phyloP scores from a whole-genome alignment of 2,113 vertebrate genomes.

The Xiphorhynchus elegans region DNA sequence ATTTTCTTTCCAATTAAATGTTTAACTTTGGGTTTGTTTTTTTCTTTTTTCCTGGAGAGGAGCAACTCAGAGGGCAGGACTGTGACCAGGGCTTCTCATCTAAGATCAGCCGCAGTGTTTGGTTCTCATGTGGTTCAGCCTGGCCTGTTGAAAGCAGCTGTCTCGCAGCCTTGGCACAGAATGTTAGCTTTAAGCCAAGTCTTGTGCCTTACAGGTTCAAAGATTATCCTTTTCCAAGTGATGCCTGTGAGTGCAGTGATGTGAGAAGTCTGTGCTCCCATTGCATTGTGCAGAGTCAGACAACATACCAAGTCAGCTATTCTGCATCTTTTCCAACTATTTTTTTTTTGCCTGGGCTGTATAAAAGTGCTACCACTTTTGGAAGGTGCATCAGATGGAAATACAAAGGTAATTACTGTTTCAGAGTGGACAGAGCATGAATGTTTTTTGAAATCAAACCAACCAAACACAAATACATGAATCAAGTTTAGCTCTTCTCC shows the following conservation, averaged over 20 bases:
- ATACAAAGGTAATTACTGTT: not conserved
- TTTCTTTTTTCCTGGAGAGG: not conserved
- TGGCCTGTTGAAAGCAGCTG: not conserved
- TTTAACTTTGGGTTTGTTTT: not conserved
- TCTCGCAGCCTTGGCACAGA: not conserved
- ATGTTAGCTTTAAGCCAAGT: not conserved
- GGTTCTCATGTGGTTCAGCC: accelerated
- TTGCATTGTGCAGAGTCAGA: accelerated
- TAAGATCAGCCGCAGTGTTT: accelerated
- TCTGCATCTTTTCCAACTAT: not conserved
- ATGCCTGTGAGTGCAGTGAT: not conserved
- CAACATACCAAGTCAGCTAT: not conserved
- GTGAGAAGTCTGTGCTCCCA: accelerated
- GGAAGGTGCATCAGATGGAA: not conserved
- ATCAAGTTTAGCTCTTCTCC: not conserved
- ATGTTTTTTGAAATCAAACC: not conserved
- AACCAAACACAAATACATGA: not conserved
- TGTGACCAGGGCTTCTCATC: not conserved
- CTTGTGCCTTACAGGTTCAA: not conserved
- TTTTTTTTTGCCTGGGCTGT: not conserved
- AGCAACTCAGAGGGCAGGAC: not conserved
- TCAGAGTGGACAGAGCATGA: not conserved
- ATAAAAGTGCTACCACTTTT: accelerated
- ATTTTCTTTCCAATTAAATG: not conserved
- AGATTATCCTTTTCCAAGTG: not conserved